These are phyloP conservation scores for Seriola quinqueradiata DNA, from an alignment of 2,113 vertebrate genomes.

Conservation along the genomic window DNA sequence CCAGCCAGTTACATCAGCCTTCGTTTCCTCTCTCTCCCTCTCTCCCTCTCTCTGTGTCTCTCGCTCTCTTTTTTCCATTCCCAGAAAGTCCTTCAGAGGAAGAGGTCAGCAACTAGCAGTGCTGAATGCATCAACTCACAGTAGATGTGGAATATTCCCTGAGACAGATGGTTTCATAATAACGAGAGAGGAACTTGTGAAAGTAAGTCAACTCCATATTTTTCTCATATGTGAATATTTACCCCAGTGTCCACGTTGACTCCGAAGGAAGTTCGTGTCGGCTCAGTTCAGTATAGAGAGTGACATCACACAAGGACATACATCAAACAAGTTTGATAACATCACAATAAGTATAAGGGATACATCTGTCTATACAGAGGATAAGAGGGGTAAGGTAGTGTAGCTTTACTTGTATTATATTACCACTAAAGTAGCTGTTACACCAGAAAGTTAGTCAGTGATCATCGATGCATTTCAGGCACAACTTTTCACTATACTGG, in stretches of 20 bases:
- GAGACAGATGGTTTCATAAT: slow-evolving; percentile 67
- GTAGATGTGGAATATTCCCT: slow-evolving; percentile 74
- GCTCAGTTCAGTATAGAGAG: neutral
- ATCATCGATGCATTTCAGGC: neutral
- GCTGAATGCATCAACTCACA: slow-evolving; percentile 45
- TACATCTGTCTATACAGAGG: neutral
- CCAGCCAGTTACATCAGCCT: slow-evolving; percentile 88
- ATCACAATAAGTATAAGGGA: neutral
- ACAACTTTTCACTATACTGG: neutral
- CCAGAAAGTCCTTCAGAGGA: slow-evolving; percentile 69
- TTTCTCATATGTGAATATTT: slow-evolving; percentile 21
- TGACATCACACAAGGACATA: slow-evolving; percentile 10
- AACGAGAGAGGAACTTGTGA: slow-evolving; percentile 45
- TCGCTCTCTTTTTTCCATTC: slow-evolving; percentile 48
- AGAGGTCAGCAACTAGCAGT: slow-evolving; percentile 61
- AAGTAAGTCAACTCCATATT: slow-evolving; percentile 72
- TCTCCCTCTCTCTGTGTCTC: slow-evolving; percentile 43
- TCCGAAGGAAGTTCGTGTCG: slow-evolving; percentile 16
- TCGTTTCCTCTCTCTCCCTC: slow-evolving; percentile 54
- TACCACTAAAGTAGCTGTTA: neutral
- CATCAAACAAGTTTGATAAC: neutral
- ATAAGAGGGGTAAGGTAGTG: neutral
- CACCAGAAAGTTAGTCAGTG: neutral
- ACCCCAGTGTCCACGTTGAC: slow-evolving; percentile 2
- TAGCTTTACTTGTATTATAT: neutral